phyloP scores from a whole-genome alignment of 1,140 invertebrate genomes.

The Centruroides vittatus region DNA sequence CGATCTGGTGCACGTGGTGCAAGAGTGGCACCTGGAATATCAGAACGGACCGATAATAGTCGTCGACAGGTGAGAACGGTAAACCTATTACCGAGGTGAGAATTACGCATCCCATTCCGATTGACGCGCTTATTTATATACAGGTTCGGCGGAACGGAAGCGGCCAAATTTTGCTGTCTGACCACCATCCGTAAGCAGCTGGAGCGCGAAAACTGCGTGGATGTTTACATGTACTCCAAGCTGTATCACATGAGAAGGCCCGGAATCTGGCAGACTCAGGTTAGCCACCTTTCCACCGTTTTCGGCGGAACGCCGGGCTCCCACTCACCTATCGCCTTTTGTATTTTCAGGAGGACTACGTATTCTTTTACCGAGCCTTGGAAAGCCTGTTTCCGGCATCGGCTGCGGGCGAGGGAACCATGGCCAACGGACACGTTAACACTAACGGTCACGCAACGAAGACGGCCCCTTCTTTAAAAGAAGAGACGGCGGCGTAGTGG shows the following conservation, averaged over 20 bases:
- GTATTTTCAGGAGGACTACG: too few relatives aligned
- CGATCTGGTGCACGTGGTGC: slow-evolving; percentile 47
- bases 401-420: too few relatives aligned
- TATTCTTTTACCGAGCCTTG: too few relatives aligned
- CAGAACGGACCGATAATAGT: slow-evolving; percentile 84
- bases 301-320: too few relatives aligned
- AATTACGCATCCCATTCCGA: background rate
- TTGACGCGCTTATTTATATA: background rate
- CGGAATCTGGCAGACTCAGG: slow-evolving; percentile 56
- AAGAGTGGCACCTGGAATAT: slow-evolving; percentile 64
- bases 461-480: too few relatives aligned
- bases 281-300: too few relatives aligned
- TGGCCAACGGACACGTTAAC: too few relatives aligned
- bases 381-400: too few relatives aligned
- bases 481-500: too few relatives aligned
- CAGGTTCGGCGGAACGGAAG: slow-evolving; percentile 67
- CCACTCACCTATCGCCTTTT: too few relatives aligned
- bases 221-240: slow-evolving; percentile 74
- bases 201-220: slow-evolving; percentile 52
- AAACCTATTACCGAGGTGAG: background rate
- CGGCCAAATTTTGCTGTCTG: slow-evolving; percentile 65
- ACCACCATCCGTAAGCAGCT: slow-evolving; percentile 64
- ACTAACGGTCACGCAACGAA: too few relatives aligned
- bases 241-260: slow-evolving; percentile 71
- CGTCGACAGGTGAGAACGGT: slow-evolving; percentile 62